Percentiles rank a stretch among this genome's conserved stretches.
Evolutionary conservation across 1,140 invertebrate genomes (phyloP).

Genomic region (Drosophila funebris): DNA sequence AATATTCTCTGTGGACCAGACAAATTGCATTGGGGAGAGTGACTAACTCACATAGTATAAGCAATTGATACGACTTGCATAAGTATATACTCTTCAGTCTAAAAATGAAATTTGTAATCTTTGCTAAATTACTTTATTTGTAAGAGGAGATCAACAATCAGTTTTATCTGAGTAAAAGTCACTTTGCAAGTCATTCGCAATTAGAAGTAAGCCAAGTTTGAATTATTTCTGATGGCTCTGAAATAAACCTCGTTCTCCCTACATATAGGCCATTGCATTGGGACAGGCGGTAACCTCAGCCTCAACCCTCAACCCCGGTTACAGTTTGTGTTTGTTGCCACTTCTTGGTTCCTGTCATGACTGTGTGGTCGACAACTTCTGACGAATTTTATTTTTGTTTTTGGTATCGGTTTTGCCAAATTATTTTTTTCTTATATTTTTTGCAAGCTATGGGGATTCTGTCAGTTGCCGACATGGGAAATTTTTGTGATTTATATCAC

Average conservation of each 20-base stretch:
- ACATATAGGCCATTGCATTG: background rate
- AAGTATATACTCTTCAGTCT: background rate
- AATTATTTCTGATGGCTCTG: background rate
- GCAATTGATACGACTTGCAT: too few species aligned
- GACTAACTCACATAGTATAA: background rate
- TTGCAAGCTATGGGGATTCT: slow-evolving; percentile 10
- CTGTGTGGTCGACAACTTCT: slow-evolving; percentile 60
- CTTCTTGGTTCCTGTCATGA: slow-evolving; percentile 26
- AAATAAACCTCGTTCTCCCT: background rate
- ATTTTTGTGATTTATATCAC: slow-evolving; percentile 78
- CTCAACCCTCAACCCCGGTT: slow-evolving; percentile 3
- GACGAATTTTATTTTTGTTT: slow-evolving; percentile 66
- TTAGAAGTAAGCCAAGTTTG: background rate
- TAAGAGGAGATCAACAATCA: background rate
- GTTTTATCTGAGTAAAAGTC: background rate
- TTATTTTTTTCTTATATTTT: slow-evolving; percentile 21
- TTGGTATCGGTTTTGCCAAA: slow-evolving; percentile 27
- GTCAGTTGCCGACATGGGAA: slow-evolving; percentile 58
- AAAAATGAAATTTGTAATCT: background rate
- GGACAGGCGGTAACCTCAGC: background rate
- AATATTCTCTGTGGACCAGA: slow-evolving; percentile 45
- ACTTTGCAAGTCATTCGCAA: slow-evolving; percentile 6
- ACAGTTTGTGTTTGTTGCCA: slow-evolving; percentile 45
- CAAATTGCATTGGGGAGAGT: slow-evolving; percentile 28
- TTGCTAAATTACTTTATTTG: background rate